A percentile compares a stretch with the other conserved stretches of the same genome.
Conservation (phyloP, 2,113 vertebrate species). For the Probosciger aterrimus region DNA sequence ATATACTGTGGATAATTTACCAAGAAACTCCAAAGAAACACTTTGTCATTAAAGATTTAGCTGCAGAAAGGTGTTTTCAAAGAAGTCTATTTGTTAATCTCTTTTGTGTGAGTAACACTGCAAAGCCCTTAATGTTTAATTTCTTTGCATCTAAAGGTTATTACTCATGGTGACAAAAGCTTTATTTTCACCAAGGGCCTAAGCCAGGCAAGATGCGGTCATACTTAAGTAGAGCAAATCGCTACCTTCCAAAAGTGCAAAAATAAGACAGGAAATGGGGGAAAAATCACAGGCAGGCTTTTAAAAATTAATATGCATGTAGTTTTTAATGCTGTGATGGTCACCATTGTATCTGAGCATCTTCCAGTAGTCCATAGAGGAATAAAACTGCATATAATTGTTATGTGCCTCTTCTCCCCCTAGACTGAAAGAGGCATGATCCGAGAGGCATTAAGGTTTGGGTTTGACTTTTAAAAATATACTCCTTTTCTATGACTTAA, state of each 20-base stretch:
- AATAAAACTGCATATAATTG: neutral
- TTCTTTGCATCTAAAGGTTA: neutral
- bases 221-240: neutral
- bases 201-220: neutral
- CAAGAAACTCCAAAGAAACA: neutral
- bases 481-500: neutral
- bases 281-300: neutral
- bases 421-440: neutral
- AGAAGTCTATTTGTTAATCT: constrained; percentile 11
- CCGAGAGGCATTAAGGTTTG: neutral
- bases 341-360: neutral
- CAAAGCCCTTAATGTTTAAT: constrained; percentile 44
- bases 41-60: constrained; percentile 51
- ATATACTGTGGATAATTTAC: neutral
- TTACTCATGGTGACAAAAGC: constrained; percentile 38
- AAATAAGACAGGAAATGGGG: neutral
- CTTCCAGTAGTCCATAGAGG: neutral
- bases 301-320: neutral
- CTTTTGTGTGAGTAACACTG: constrained; percentile 39
- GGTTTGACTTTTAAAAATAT: neutral
- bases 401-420: neutral
- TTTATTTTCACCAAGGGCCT: neutral
- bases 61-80: constrained; percentile 44
- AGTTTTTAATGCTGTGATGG: neutral
- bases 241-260: neutral